These are phyloP conservation scores for Thunnus thynnus DNA, from an alignment of 2,113 vertebrate genomes.

Conservation along the genomic window DNA sequence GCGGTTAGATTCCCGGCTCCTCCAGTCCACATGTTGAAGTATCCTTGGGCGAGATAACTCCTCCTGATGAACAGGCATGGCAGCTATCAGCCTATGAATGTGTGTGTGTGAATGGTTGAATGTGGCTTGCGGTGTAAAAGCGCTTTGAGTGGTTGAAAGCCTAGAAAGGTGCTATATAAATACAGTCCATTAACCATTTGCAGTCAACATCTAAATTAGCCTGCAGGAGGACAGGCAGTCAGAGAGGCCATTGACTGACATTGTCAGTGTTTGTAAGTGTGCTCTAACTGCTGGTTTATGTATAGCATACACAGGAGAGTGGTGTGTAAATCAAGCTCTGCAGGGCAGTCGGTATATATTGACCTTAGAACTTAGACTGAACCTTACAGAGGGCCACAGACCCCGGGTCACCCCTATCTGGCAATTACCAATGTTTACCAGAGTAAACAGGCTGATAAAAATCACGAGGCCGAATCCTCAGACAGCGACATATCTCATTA, in stretches of 20 bases:
- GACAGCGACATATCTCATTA: neutral
- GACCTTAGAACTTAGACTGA: neutral
- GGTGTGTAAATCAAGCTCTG: constrained; percentile 15
- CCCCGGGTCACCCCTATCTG: neutral
- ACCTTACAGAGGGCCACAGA: constrained; percentile 5
- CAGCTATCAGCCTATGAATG: too few relatives aligned
- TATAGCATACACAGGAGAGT: neutral
- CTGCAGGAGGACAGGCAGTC: constrained; percentile 25
- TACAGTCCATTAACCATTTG: too few relatives aligned
- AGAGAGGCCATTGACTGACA: constrained; percentile 40
- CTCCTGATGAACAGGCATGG: too few relatives aligned
- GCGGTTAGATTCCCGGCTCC: too few relatives aligned
- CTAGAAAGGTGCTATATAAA: too few relatives aligned
- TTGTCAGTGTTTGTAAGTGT: constrained; percentile 24
- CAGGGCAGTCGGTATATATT: neutral
- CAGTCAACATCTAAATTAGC: constrained; percentile 26
- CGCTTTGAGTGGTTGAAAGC: too few relatives aligned
- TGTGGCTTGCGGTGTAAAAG: too few relatives aligned
- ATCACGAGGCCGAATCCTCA: neutral
- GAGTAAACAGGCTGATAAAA: neutral
- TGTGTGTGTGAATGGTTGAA: too few relatives aligned
- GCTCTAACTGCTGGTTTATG: neutral
- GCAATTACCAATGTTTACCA: neutral
- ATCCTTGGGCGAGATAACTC: too few relatives aligned
- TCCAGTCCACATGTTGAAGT: too few relatives aligned